Conservation (phyloP, 2,113 vertebrate species). For the Erythrolamprus reginae region DNA sequence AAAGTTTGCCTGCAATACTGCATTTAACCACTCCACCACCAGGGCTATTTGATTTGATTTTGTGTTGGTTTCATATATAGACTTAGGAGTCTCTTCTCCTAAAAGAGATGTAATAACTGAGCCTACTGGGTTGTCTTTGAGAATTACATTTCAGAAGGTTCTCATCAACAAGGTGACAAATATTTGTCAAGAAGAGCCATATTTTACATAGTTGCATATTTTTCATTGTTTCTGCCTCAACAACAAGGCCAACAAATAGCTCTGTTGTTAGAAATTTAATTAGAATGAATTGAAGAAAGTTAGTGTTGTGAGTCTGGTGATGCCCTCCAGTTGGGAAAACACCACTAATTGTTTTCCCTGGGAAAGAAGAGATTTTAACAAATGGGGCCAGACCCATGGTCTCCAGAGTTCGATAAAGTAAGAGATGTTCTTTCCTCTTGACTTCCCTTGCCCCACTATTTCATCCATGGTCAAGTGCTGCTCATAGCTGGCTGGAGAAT, state of each 20-base stretch:
- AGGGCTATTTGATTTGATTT: not conserved
- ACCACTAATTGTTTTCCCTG: not conserved
- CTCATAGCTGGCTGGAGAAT: too few relatives aligned
- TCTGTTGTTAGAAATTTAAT: not conserved
- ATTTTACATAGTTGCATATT: not conserved
- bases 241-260: not conserved
- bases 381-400: not conserved
- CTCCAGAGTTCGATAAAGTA: not conserved
- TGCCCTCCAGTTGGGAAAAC: not conserved
- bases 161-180: not conserved
- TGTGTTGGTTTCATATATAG: not conserved
- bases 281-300: not conserved
- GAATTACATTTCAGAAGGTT: not conserved
- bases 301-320: not conserved
- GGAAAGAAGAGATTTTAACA: not conserved
- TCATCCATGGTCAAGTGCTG: not conserved
- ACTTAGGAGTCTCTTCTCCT: not conserved
- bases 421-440: not conserved
- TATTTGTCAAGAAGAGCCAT: not conserved
- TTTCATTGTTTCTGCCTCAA: not conserved
- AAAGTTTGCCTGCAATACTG: too few relatives aligned
- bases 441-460: not conserved
- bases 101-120: not conserved
- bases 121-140: not conserved
- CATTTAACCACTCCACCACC: not conserved